Base-by-base conservation (phyloP, 2,888 invertebrate species). In the Ceramica pisi region DNA sequence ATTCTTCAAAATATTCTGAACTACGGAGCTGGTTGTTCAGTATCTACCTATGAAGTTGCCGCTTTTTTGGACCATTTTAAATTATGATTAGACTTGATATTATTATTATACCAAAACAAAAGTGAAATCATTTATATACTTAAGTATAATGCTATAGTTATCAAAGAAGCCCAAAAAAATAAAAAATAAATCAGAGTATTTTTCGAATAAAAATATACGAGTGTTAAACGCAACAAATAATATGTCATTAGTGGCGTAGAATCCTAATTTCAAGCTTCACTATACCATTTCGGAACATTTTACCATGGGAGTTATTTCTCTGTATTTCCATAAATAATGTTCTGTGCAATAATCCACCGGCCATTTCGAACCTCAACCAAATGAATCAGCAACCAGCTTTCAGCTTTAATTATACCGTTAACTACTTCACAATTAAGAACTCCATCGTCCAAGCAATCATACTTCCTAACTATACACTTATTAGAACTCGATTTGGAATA, bases 401-500 rank as follows among this genome's bases (percentile, higher is more conserved):
- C 70, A 70, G 63, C 71, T 62, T 73, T 83, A 83, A 84, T 84
- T 83, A 81, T 70, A 70, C 76, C 78, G 75, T 72, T 84, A 72
- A 70, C 76, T 41, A 63, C 57, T 61, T 69, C 68, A 75, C 81
- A 86, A 86, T 86, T 85, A 85, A 83, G 82, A 78, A 72, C 69
- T 72, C 73, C 69, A 74, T 76, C 78, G 72, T 71, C 71, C 70
- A 76, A 67, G 73, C 78, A 80, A 82, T 82, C 82, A 78, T 76
- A 78, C 41, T 31, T n/a, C 67, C 53, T 68, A 67, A 63, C 68
- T 68, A 70, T 77, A 76, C 38, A 75, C 75, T 77, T 77, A 82
- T 85, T 86, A 86, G 86, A 86, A 78, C 57, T 70, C 76, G 75
- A 84, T 86, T 85, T 87, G 83, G 87, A 88, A 90, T 88, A 88